Evolutionary conservation across 1,140 invertebrate species (phyloP).

Genomic region (Calephelis virginiensis): DNA sequence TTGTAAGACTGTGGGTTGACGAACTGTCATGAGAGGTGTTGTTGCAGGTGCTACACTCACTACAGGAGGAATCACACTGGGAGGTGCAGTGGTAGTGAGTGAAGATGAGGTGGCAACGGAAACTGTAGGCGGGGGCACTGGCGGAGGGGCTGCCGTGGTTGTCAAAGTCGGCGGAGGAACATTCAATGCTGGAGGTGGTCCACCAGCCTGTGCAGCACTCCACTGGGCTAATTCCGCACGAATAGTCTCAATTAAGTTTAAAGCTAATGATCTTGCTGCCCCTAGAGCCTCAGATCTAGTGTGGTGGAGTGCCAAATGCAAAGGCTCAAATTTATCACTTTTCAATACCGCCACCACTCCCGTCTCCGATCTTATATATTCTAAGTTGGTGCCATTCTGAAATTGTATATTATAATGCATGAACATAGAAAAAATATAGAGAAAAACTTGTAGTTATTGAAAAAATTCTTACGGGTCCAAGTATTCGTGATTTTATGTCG

Average conservation of each 20-base stretch:
- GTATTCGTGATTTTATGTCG: constrained; percentile 85
- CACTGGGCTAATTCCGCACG: constrained; percentile 85
- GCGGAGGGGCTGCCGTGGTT: constrained; percentile 53
- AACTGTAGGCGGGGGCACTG: constrained; percentile 50
- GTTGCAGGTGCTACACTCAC: constrained; percentile 62
- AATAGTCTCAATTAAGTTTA: constrained; percentile 90
- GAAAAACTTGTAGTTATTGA: neutral
- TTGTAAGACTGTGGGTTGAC: constrained; percentile 65
- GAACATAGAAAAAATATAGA: neutral
- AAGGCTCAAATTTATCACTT: constrained; percentile 88
- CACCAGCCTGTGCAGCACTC: constrained; percentile 66
- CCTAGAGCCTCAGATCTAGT: constrained; percentile 83
- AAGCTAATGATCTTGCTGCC: constrained; percentile 85
- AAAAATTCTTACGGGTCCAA: constrained; percentile 78
- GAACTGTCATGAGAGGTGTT: constrained; percentile 65
- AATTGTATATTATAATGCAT: constrained; percentile 33
- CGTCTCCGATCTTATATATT: constrained; percentile 88
- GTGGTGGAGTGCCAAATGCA: constrained; percentile 89
- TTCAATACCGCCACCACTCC: constrained; percentile 86
- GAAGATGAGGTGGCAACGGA: constrained; percentile 49
- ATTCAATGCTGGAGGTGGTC: constrained; percentile 58
- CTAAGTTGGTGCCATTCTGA: constrained; percentile 84
- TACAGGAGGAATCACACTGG: constrained; percentile 58
- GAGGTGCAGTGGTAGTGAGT: constrained; percentile 49
- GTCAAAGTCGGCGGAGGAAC: constrained; percentile 61